Conservation (phyloP, 2,797 vertebrate species). For the Betta splendens region DNA sequence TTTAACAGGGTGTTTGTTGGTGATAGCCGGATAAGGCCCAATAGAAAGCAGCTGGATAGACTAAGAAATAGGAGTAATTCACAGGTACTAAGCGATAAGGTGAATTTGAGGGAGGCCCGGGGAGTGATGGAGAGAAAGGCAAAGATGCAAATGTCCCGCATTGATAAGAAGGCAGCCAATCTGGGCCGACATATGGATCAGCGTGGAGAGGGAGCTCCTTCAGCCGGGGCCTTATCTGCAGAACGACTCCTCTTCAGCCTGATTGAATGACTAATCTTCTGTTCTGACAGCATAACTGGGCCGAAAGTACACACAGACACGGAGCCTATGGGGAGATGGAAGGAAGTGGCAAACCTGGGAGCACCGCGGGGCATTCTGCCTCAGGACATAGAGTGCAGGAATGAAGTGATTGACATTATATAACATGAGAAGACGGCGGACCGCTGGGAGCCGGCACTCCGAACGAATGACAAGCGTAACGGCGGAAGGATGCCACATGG, state of each 20-base stretch:
- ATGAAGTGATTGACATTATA: conserved; percentile 31
- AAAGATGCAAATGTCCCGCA: conserved; percentile 71
- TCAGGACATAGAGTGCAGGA: conserved; percentile 17
- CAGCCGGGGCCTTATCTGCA: conserved; percentile 72
- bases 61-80: conserved; percentile 42
- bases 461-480: not conserved
- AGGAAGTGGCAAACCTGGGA: conserved; percentile 45
- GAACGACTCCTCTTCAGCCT: conserved; percentile 69
- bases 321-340: conserved; percentile 53
- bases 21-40: conserved; percentile 45
- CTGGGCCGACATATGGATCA: conserved; percentile 66
- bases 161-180: conserved; percentile 68
- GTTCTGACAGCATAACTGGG: conserved; percentile 75
- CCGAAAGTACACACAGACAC: conserved; percentile 68
- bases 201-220: conserved; percentile 70
- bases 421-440: conserved; percentile 13
- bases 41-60: conserved; percentile 34
- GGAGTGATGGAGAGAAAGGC: conserved; percentile 28
- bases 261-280: conserved; percentile 82
- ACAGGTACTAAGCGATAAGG: conserved; percentile 38
- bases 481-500: conserved; percentile 1
- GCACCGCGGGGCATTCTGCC: conserved; percentile 56
- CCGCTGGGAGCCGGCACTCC: conserved; percentile 1
- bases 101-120: conserved; percentile 34
- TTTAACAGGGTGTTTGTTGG: conserved; percentile 48